A percentile compares a stretch with the other conserved stretches of the same genome.
phyloP scores from a whole-genome alignment of 2,888 invertebrate species.

The Cryptocephalus moraei region DNA sequence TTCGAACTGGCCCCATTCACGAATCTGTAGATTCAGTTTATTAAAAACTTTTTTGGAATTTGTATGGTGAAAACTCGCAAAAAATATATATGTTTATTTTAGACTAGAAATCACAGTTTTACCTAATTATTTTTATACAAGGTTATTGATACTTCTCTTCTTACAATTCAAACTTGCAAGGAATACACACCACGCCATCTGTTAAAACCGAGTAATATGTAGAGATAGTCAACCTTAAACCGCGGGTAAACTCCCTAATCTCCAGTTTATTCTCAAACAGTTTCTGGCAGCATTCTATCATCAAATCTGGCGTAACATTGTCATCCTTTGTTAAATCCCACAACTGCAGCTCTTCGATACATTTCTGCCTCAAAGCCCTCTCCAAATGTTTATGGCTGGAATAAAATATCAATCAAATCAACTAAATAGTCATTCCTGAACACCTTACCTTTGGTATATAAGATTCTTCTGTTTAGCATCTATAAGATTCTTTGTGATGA shows the following conservation, averaged over 20 bases:
- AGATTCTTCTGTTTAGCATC: conserved; percentile 63
- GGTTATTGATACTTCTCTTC: neutral
- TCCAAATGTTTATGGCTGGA: conserved; percentile 73
- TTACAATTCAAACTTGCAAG: conserved; percentile 76
- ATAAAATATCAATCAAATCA: conserved; percentile 10
- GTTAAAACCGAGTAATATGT: conserved; percentile 86
- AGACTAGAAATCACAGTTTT: neutral
- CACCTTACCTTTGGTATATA: conserved; percentile 61
- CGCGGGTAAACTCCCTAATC: conserved; percentile 45
- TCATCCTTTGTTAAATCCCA: conserved; percentile 78
- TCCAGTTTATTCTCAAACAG: conserved; percentile 47
- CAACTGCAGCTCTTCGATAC: conserved; percentile 56
- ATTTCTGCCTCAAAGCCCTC: conserved; percentile 57
- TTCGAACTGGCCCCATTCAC: no score
- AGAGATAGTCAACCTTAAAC: conserved; percentile 67
- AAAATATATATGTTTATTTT: neutral
- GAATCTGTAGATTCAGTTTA: no score
- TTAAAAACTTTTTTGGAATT: no score
- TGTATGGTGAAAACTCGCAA: neutral
- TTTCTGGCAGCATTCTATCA: conserved; percentile 75
- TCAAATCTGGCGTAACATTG: conserved; percentile 78
- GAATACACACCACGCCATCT: conserved; percentile 85
- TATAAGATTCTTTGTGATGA: conserved; percentile 66
- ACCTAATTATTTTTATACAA: neutral
- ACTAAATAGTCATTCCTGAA: neutral